These are phyloP conservation scores for Falcaria lacertinaria DNA, from an alignment of 2,888 invertebrate species.

Conservation along the genomic window DNA sequence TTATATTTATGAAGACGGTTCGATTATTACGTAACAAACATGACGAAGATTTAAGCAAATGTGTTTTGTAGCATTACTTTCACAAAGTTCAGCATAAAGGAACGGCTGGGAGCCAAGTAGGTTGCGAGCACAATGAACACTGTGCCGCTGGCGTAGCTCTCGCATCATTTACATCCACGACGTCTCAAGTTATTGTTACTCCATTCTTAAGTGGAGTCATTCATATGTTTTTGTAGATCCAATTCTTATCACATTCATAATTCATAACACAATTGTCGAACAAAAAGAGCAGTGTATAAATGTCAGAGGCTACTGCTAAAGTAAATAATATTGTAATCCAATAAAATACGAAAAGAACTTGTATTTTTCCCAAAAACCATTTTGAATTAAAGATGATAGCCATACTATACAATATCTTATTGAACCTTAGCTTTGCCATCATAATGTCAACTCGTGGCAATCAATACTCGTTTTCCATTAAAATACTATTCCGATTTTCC, in stretches of 20 bases:
- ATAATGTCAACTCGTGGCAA: too few relatives aligned
- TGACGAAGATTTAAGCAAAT: background rate
- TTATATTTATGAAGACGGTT: too few relatives aligned
- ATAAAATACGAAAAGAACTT: too few relatives aligned
- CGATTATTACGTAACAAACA: too few relatives aligned
- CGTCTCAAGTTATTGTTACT: constrained; percentile 34
- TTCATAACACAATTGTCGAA: constrained; percentile 18
- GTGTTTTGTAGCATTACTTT: constrained; percentile 25
- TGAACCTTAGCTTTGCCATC: too few relatives aligned
- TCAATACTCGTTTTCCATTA: too few relatives aligned
- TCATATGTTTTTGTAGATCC: constrained; percentile 23
- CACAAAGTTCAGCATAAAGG: constrained; percentile 46
- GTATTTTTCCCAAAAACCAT: too few relatives aligned
- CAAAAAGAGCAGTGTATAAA: constrained; percentile 1
- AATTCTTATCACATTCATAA: constrained; percentile 24
- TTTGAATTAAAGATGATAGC: too few relatives aligned
- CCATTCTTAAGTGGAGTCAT: constrained; percentile 16
- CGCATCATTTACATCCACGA: constrained; percentile 45
- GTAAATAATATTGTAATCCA: too few relatives aligned
- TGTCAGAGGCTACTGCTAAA: too few relatives aligned
- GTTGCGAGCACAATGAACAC: constrained; percentile 44
- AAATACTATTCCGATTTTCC: too few relatives aligned
- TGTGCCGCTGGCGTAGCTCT: constrained; percentile 28
- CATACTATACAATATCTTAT: too few relatives aligned
- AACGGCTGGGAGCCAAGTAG: constrained; percentile 55